A percentile compares a stretch with the other conserved stretches of the same genome.
These are phyloP conservation scores for Mongoloraphidia duomilia DNA, from an alignment of 2,888 invertebrate species.

Conservation along the genomic window DNA sequence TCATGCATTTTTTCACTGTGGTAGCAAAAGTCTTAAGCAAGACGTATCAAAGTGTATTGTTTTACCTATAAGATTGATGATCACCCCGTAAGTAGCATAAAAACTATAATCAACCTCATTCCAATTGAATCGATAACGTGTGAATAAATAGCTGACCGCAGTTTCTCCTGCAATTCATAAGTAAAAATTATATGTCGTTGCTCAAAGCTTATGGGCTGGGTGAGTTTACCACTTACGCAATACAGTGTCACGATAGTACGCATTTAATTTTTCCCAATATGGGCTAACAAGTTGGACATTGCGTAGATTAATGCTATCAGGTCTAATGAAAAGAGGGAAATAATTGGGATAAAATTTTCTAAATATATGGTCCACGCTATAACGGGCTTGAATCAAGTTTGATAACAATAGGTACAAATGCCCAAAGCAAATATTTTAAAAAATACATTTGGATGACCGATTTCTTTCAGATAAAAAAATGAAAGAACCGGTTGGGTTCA, in stretches of 20 bases:
- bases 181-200: neutral
- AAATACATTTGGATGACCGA: neutral
- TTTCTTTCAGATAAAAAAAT: neutral
- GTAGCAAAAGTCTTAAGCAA: too few species aligned
- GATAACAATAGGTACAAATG: too few species aligned
- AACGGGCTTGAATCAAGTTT: too few species aligned
- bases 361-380: too few species aligned
- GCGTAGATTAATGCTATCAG: too few species aligned
- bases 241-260: neutral
- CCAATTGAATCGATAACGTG: slow-evolving; percentile 42
- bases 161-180: slow-evolving; percentile 36
- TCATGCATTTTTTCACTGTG: too few species aligned
- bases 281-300: too few species aligned
- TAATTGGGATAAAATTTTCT: too few species aligned
- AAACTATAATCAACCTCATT: slow-evolving; percentile 42
- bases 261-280: neutral
- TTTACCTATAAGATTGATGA: slow-evolving; percentile 41
- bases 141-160: slow-evolving; percentile 42
- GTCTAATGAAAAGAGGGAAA: too few species aligned
- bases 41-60: slow-evolving; percentile 11
- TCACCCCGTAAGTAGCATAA: slow-evolving; percentile 39
- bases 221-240: too few species aligned
- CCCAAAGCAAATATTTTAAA: too few species aligned
- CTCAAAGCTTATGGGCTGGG: neutral
- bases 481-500: neutral